A percentile compares a stretch with the other conserved stretches of the same genome.
Evolutionary conservation across 2,113 vertebrate species (phyloP).

Genomic region (Tamias sibiricus): DNA sequence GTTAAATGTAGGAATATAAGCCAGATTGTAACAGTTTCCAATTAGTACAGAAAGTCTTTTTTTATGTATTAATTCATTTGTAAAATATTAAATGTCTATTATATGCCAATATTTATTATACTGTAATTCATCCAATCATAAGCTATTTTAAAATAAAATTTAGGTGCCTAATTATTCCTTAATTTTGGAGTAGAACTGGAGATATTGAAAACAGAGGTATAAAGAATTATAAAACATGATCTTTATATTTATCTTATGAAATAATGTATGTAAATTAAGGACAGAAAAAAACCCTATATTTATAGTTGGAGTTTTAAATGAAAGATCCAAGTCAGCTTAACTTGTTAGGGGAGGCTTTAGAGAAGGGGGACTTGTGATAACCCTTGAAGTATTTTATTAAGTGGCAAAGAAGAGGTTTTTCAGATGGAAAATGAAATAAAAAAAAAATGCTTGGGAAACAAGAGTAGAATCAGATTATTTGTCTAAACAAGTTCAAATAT

Average conservation of each 20-base stretch:
- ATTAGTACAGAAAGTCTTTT: background rate
- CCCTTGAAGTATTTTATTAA: background rate
- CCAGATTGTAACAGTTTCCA: background rate
- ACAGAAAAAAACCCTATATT: background rate
- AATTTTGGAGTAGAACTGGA: background rate
- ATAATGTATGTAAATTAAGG: background rate
- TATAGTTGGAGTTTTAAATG: background rate
- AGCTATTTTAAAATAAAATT: conserved; percentile 1
- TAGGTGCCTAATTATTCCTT: background rate
- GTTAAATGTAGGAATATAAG: background rate
- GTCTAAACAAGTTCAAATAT: background rate
- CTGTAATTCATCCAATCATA: background rate
- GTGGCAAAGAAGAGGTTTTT: background rate
- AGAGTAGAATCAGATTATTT: background rate
- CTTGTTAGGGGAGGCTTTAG: background rate
- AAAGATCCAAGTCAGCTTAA: background rate
- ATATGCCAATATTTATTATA: background rate
- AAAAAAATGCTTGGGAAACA: background rate
- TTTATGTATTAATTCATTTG: background rate
- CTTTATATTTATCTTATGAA: background rate
- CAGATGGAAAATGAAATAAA: background rate
- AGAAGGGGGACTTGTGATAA: background rate
- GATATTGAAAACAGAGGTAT: background rate
- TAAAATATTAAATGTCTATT: background rate
- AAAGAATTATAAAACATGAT: background rate